These are phyloP conservation scores for Agrochola lychnidis DNA, from an alignment of 2,888 invertebrate genomes.

Conservation along the genomic window DNA sequence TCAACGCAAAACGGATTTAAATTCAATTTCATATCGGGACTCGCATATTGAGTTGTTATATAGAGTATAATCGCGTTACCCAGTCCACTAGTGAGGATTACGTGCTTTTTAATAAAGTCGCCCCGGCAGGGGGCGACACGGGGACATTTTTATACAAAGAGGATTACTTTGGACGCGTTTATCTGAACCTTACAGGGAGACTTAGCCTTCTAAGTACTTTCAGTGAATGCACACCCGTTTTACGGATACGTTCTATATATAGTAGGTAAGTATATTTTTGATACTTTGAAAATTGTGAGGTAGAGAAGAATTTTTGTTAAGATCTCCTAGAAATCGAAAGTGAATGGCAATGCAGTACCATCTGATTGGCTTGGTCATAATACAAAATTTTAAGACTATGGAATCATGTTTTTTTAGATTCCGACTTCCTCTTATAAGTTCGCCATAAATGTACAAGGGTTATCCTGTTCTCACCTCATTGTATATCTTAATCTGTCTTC, in stretches of 20 bases:
- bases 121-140: constrained; percentile 83
- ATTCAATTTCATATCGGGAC: constrained; percentile 88
- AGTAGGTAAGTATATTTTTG: constrained; percentile 6
- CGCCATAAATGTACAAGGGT: neutral
- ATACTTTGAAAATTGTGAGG: constrained; percentile 9
- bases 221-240: constrained; percentile 84
- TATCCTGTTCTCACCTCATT: neutral
- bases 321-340: neutral
- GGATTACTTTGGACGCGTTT: constrained; percentile 89
- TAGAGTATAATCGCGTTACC: constrained; percentile 89
- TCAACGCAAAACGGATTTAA: constrained; percentile 82
- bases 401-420: neutral
- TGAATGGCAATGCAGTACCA: no score
- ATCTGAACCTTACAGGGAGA: constrained; percentile 89
- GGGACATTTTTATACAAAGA: constrained; percentile 90
- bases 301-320: neutral
- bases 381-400: neutral
- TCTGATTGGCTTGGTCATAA: neutral
- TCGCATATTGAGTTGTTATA: constrained; percentile 88
- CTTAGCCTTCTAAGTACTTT: constrained; percentile 88
- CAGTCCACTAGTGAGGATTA: constrained; percentile 90
- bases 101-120: constrained; percentile 90
- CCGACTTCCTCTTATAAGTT: no score
- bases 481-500: neutral
- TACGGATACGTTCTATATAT: constrained; percentile 60